Base-by-base conservation (phyloP, 2,888 invertebrate genomes). In the Osmoderma eremita region DNA sequence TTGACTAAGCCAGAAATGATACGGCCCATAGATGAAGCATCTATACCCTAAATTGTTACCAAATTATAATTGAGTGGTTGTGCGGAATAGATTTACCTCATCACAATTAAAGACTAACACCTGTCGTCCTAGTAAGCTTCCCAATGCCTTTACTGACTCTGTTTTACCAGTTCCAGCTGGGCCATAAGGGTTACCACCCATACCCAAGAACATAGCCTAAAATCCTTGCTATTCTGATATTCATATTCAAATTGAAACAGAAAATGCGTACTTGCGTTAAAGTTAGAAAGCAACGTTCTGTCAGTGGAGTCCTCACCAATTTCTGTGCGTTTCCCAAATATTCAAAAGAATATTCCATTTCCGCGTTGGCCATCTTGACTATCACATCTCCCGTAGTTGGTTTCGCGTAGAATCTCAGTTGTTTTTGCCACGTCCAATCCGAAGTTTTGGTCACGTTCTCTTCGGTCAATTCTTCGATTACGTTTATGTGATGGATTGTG, bases 161-260 rank as follows among this genome's bases (percentile, higher is more conserved):
- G 98, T 99, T 85, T 99, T 99, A 0, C 98, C 98, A 0, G 98
- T 99, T 64, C 99, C 99, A 17, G 99, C 99, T 1, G 98, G 98
- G 0, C 99, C 99, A 77, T 98, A 98, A 0, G 98, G 98, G 84
- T 99, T 99, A 6, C 98, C 99, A 66, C 98, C 98, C 73, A 98
- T 86, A 0, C 98, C 98, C 83, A 98, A 90, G 78, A 93, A 91
- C 88, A 98, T 91, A 1, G 96, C 95, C 89, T 90, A 79, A 48
- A 78, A 83, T 49, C 17, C 20, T 22, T 30, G n/a, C 6, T n/a
- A 54, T 30, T 30, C 2, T 49, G 36, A 49, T 13, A 17, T 36
- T 30, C 6, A 38, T 22, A 18, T 8, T 63, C 0, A 38, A 50
- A 62, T 17, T 5, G 13, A 8, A 30, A 10, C 12, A 18, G 10